Conservation (phyloP, 2,113 vertebrate genomes). For the Erythrolamprus reginae region DNA sequence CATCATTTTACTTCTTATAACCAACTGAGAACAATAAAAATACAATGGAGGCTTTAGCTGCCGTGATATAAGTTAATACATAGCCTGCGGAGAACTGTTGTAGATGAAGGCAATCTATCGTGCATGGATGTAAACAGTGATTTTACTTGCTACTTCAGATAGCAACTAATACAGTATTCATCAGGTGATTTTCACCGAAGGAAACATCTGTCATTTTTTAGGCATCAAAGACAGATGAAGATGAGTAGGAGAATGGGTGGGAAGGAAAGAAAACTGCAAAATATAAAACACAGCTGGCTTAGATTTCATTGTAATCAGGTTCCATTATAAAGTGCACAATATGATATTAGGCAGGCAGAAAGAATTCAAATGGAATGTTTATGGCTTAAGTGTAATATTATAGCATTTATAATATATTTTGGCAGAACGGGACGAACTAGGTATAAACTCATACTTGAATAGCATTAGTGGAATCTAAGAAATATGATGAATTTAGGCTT, state of each 20-base stretch:
- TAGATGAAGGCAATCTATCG: neutral
- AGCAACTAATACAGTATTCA: constrained; percentile 34
- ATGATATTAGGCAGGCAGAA: constrained; percentile 15
- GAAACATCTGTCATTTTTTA: constrained; percentile 46
- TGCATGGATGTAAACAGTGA: neutral
- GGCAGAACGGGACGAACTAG: neutral
- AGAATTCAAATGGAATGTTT: constrained; percentile 45
- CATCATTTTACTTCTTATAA: neutral
- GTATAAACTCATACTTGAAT: neutral
- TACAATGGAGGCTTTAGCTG: neutral
- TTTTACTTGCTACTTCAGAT: constrained; percentile 20
- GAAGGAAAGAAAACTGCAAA: constrained; percentile 27
- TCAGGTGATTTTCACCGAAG: constrained; percentile 40
- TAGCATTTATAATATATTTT: neutral
- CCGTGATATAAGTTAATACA: neutral
- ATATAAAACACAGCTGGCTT: constrained; percentile 39
- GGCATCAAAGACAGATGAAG: constrained; percentile 39
- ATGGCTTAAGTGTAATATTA: neutral
- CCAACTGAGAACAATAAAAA: neutral
- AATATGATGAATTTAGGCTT: neutral
- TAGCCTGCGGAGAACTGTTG: neutral
- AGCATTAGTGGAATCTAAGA: neutral
- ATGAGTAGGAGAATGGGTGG: constrained; percentile 35
- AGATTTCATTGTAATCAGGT: constrained; percentile 41
- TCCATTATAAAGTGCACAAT: constrained; percentile 40